Percentiles rank a stretch among this genome's conserved stretches.
These are phyloP conservation scores for Acyrthosiphon pisum DNA, from an alignment of 1,140 invertebrate genomes.

Conservation along the genomic window DNA sequence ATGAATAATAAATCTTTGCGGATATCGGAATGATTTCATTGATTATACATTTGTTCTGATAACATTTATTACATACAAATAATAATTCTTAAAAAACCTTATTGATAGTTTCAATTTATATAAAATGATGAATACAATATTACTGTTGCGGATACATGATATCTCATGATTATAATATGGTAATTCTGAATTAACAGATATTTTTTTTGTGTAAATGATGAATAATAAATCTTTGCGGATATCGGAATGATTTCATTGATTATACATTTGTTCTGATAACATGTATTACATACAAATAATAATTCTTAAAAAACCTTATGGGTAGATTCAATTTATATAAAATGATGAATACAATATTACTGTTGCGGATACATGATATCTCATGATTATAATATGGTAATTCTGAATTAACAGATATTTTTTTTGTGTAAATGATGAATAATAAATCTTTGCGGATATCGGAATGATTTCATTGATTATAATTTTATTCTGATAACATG, in stretches of 20 bases:
- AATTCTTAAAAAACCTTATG: too few species aligned
- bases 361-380: constrained; percentile 43
- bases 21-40: not conserved
- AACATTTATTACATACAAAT: too few species aligned
- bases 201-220: not conserved
- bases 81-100: too few species aligned
- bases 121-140: not conserved
- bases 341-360: constrained; percentile 1
- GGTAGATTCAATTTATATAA: too few species aligned
- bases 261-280: not conserved
- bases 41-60: not conserved
- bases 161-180: not conserved
- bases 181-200: not conserved
- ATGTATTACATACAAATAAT: too few species aligned
- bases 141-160: constrained; percentile 40
- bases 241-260: not conserved
- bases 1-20: constrained; percentile 29
- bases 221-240: constrained; percentile 27
- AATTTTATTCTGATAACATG: not conserved
- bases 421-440: not conserved
- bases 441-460: constrained; percentile 28
- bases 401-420: not conserved
- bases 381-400: not conserved
- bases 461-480: not conserved
- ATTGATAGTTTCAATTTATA: too few species aligned